Evolutionary conservation across 2,888 invertebrate genomes (phyloP).

Genomic region (Drosophila macrospina): DNA sequence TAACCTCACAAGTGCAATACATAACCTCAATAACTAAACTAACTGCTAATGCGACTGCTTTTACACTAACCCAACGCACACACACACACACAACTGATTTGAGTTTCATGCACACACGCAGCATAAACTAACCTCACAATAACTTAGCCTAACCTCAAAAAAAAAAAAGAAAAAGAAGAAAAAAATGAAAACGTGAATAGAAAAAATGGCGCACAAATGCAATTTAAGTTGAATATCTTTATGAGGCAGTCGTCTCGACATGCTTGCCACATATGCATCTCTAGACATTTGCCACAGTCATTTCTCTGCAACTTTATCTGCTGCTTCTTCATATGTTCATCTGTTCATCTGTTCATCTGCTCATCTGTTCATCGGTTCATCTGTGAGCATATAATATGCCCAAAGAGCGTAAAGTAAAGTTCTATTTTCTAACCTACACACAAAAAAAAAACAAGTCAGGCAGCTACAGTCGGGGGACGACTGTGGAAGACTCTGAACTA

Average conservation of each 20-base stretch:
- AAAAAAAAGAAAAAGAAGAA: background rate
- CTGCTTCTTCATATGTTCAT: conserved; percentile 5
- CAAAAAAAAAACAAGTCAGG: conserved; percentile 26
- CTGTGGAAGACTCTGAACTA: no score
- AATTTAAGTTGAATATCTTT: conserved; percentile 61
- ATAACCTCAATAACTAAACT: conserved; percentile 51
- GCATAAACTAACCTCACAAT: conserved; percentile 20
- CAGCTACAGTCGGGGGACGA: no score
- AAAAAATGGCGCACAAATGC: conserved; percentile 47
- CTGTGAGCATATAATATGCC: conserved; percentile 33
- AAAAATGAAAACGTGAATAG: background rate
- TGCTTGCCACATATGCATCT: conserved; percentile 21
- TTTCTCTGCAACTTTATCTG: background rate
- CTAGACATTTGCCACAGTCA: conserved; percentile 29
- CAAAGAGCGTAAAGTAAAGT: conserved; percentile 38
- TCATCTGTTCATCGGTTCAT: conserved; percentile 4
- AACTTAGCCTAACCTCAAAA: conserved; percentile 41
- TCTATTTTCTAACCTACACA: conserved; percentile 30
- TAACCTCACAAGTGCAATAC: conserved; percentile 22
- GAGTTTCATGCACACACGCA: conserved; percentile 21
- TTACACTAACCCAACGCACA: conserved; percentile 7
- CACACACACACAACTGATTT: conserved; percentile 27
- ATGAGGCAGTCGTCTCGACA: conserved; percentile 38
- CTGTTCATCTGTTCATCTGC: conserved; percentile 7
- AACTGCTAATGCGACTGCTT: conserved; percentile 38